Evolutionary conservation across 2,113 vertebrate genomes (phyloP).

Genomic region (Lepidothrix coronata): DNA sequence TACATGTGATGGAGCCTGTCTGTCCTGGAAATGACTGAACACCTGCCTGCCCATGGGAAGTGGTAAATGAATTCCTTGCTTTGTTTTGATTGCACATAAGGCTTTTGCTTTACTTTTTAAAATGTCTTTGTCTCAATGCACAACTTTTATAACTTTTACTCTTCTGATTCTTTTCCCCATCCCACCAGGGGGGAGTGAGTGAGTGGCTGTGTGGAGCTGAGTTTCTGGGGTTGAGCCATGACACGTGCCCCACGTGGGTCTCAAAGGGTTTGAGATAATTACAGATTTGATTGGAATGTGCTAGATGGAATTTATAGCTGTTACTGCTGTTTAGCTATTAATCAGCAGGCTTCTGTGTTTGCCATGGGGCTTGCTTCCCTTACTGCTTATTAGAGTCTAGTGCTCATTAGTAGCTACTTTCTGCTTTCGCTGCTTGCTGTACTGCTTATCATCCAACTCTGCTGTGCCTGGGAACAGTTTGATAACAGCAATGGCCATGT

Average conservation of each 20-base stretch:
- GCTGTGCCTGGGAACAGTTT: background rate
- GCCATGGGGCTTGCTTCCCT: background rate
- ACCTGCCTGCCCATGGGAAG: background rate
- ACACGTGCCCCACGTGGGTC: rapidly evolving
- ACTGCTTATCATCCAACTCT: background rate
- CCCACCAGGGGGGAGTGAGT: background rate
- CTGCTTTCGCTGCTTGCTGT: background rate
- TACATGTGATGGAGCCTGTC: background rate
- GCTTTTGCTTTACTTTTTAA: background rate
- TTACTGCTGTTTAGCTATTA: background rate
- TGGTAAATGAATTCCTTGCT: background rate
- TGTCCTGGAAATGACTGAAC: background rate
- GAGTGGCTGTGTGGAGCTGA: background rate
- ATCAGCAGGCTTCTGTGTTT: background rate
- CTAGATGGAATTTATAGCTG: background rate
- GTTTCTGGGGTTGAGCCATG: background rate
- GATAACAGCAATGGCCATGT: background rate
- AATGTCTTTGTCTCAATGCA: background rate
- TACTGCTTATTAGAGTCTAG: background rate
- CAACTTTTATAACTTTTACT: background rate
- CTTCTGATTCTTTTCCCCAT: background rate
- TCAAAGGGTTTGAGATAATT: background rate
- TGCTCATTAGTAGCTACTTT: background rate
- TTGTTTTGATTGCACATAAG: background rate
- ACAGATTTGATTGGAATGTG: background rate